These are phyloP conservation scores for Psix sp. DNA, from an alignment of 1,140 invertebrate species.

Conservation along the genomic window DNA sequence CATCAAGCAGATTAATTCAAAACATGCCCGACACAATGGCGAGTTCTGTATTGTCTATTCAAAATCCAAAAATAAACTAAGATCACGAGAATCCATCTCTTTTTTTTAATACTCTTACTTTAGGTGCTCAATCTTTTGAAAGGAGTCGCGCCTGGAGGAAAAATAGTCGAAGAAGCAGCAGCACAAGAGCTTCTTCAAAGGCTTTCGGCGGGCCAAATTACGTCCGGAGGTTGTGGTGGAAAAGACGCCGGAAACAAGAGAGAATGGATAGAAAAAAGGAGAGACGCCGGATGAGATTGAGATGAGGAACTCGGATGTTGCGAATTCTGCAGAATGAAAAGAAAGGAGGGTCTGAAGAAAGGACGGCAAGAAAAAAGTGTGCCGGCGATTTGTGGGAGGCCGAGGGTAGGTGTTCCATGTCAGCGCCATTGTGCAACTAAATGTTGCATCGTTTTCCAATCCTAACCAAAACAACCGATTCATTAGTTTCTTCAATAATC, in stretches of 20 bases:
- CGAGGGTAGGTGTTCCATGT: too few species aligned
- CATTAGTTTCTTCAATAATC: too few species aligned
- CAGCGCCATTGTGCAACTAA: too few species aligned
- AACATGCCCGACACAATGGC: too few species aligned
- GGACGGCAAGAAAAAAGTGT: constrained; percentile 19
- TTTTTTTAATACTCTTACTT: constrained; percentile 15
- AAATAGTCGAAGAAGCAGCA: constrained; percentile 32
- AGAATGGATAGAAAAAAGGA: constrained; percentile 38
- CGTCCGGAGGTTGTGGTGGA: constrained; percentile 55
- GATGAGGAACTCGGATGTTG: constrained; percentile 47
- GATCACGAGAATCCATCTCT: constrained; percentile 8
- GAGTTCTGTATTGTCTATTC: too few species aligned
- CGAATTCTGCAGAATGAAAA: constrained; percentile 60
- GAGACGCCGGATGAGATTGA: constrained; percentile 45
- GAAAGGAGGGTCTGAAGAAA: constrained; percentile 26
- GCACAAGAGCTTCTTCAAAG: constrained; percentile 37
- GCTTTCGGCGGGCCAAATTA: constrained; percentile 47
- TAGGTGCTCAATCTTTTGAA: constrained; percentile 19
- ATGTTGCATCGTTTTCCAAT: too few species aligned
- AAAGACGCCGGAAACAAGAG: constrained; percentile 57
- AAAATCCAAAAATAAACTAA: too few species aligned
- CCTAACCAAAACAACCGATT: too few species aligned
- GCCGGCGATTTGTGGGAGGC: constrained; percentile 5
- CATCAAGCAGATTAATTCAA: too few species aligned
- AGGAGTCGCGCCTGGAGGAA: constrained; percentile 15